Evolutionary conservation across 2,888 invertebrate genomes (phyloP).

Genomic region (Diplolepis rosae): DNA sequence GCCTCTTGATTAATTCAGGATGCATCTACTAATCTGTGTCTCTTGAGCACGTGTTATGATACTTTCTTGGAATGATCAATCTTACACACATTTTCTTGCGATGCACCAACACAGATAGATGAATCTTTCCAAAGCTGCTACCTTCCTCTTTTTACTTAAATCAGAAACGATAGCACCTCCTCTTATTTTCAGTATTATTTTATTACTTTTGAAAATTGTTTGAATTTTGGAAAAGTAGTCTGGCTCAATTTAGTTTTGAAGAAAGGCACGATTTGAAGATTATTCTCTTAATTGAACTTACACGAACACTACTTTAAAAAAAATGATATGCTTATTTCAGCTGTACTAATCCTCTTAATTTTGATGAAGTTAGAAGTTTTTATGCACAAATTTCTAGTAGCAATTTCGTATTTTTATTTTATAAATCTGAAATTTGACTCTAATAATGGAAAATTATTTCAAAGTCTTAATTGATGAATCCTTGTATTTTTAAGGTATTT

Average conservation of each 20-base stretch:
- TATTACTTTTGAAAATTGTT: not conserved
- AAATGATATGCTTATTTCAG: no score
- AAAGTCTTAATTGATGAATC: no score
- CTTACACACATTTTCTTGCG: not conserved
- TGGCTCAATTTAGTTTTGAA: not conserved
- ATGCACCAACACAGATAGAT: conserved; percentile 5
- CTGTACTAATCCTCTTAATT: no score
- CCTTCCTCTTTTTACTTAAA: not conserved
- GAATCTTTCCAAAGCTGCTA: not conserved
- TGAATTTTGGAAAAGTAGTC: not conserved
- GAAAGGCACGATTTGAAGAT: no score
- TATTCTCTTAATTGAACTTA: no score
- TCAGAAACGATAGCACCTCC: not conserved
- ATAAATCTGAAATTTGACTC: no score
- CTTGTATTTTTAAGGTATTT: no score
- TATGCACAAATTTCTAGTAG: no score
- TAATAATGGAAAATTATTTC: no score
- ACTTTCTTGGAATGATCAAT: conserved; percentile 14
- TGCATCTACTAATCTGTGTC: conserved; percentile 6
- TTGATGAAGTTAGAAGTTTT: no score
- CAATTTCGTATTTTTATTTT: no score
- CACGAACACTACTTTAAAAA: no score
- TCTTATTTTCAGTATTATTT: not conserved
- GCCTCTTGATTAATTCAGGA: not conserved
- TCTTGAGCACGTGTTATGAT: not conserved